Conservation (phyloP, 2,888 invertebrate species). For the Cheilosia impressa region DNA sequence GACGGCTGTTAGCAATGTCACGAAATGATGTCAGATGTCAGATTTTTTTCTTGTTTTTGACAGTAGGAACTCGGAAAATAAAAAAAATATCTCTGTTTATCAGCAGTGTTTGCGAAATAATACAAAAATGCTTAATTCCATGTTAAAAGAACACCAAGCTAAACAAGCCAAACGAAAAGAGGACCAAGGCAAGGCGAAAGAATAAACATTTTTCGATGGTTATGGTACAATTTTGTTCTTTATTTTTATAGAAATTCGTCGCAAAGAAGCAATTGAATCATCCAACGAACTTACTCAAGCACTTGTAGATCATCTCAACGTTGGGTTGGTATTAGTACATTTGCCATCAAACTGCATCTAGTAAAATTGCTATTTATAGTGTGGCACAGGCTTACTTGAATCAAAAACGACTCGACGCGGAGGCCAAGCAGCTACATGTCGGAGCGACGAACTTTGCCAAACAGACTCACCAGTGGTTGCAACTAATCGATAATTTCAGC, state of each 20-base stretch:
- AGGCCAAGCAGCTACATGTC: conserved; percentile 97
- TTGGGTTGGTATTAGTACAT: conserved; percentile 90
- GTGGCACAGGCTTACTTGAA: conserved; percentile 99
- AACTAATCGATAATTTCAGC: conserved; percentile 93
- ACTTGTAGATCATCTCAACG: conserved; percentile 98
- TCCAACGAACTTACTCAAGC: conserved; percentile 97
- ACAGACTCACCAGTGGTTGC: conserved; percentile 98
- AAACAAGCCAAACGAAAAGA: conserved; percentile 92
- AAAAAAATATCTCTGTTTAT: conserved; percentile 17
- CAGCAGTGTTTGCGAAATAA: background rate
- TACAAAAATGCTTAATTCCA: conserved; percentile 90
- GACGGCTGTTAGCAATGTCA: background rate
- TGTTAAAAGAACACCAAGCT: conserved; percentile 94
- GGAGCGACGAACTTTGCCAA: conserved; percentile 97
- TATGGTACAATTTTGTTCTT: background rate
- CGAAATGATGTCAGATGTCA: background rate
- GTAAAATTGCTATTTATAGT: conserved; percentile 80
- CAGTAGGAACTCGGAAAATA: background rate
- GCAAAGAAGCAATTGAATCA: conserved; percentile 96
- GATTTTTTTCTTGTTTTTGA: conserved; percentile 3
- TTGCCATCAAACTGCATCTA: background rate
- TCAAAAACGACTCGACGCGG: conserved; percentile 98
- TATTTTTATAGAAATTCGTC: conserved; percentile 90
- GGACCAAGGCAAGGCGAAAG: conserved; percentile 87
- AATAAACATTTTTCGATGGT: background rate